Conservation (phyloP, 92 coral and sea anemone species). For the Paramuricea clavata region DNA sequence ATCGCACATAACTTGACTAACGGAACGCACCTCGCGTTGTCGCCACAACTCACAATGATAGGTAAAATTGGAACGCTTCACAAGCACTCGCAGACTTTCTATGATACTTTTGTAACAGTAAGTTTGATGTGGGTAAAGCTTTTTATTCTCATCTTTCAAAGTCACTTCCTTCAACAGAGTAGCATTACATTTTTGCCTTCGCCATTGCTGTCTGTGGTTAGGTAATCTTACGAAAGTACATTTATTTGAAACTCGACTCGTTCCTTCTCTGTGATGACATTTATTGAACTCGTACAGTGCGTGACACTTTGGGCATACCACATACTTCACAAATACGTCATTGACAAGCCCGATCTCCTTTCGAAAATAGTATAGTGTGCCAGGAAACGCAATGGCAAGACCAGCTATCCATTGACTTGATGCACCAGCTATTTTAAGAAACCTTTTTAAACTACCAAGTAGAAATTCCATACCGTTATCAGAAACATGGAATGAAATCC, state of each 20-base stretch:
- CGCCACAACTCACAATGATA: conserved; percentile 71
- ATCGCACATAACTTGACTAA: not conserved
- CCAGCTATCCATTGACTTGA: not conserved
- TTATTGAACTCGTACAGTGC: conserved; percentile 72
- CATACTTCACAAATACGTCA: conserved; percentile 73
- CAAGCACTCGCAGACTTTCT: conserved; percentile 45
- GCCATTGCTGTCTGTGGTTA: conserved; percentile 67
- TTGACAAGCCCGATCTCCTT: conserved; percentile 68
- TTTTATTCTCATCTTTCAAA: conserved; percentile 56
- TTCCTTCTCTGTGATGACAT: conserved; percentile 35
- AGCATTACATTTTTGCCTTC: conserved; percentile 66
- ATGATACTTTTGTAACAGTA: conserved; percentile 72
- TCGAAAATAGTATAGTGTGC: conserved; percentile 51
- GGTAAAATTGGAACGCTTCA: conserved; percentile 58
- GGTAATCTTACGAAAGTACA: conserved; percentile 59
- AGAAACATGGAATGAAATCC: not conserved
- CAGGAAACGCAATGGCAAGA: not conserved
- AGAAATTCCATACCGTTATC: not conserved
- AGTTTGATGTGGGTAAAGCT: conserved; percentile 68
- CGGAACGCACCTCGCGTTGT: conserved; percentile 27
- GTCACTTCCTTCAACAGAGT: conserved; percentile 65
- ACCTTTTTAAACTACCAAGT: not conserved
- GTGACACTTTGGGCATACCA: conserved; percentile 71
- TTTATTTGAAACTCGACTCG: conserved; percentile 46
- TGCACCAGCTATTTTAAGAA: not conserved